Evolutionary conservation across 2,113 vertebrate genomes (phyloP).

Genomic region (Nerophis ophidion): DNA sequence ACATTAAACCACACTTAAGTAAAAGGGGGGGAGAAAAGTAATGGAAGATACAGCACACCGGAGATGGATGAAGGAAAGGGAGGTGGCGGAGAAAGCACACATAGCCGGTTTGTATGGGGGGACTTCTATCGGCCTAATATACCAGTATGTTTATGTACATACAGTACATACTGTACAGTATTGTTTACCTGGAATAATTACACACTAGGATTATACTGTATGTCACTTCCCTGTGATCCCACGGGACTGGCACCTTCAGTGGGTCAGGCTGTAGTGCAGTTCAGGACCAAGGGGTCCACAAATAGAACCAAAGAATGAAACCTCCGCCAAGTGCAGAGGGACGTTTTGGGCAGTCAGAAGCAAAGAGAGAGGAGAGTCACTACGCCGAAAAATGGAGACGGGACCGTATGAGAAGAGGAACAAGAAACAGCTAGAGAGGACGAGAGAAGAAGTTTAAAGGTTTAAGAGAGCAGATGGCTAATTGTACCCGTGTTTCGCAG

Average conservation of each 20-base stretch:
- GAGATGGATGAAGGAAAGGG: constrained; percentile 33
- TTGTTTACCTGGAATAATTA: constrained; percentile 53
- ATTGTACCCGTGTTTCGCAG: constrained; percentile 78
- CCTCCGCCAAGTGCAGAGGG: constrained; percentile 43
- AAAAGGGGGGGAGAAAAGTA: constrained; percentile 15
- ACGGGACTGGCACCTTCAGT: constrained; percentile 54
- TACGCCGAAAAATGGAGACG: constrained; percentile 38
- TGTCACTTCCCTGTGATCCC: constrained; percentile 53
- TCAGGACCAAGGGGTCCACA: constrained; percentile 36
- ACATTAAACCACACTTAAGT: constrained; percentile 40
- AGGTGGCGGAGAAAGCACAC: constrained; percentile 20
- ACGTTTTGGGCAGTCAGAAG: constrained; percentile 50
- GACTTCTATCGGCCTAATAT: constrained; percentile 36
- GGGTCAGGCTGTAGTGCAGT: constrained; percentile 45
- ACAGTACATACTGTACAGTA: constrained; percentile 47
- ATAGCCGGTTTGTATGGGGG: constrained; percentile 17
- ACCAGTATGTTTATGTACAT: constrained; percentile 50
- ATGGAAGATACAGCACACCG: constrained; percentile 26
- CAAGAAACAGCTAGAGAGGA: constrained; percentile 42
- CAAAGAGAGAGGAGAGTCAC: constrained; percentile 39
- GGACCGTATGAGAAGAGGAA: constrained; percentile 46
- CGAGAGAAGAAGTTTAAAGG: constrained; percentile 60
- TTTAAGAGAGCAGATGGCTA: constrained; percentile 76
- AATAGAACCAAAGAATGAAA: constrained; percentile 37
- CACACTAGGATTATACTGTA: constrained; percentile 40